Conservation (phyloP, 2,797 vertebrate genomes). For the Uromys caudimaculatus region DNA sequence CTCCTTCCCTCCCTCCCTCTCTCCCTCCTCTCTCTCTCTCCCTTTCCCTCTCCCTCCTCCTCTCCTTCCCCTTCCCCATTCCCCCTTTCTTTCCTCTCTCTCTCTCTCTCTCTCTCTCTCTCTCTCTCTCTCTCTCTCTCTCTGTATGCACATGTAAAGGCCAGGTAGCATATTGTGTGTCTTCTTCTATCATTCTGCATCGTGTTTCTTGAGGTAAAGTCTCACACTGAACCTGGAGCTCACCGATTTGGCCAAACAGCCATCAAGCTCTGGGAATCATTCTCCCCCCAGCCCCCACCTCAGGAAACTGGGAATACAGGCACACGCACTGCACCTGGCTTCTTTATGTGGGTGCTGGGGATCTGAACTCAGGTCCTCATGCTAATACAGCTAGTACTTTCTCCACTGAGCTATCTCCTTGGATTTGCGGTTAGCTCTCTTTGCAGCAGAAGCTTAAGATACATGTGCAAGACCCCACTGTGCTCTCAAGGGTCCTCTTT, state of each 20-base stretch:
- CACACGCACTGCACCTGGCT: background rate
- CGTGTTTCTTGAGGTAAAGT: background rate
- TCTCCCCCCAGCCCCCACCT: background rate
- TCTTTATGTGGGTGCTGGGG: background rate
- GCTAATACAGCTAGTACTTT: background rate
- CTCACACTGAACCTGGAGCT: background rate
- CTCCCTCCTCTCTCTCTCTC: no score
- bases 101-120: no score
- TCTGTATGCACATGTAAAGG: background rate
- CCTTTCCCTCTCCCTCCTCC: no score
- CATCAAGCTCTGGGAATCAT: background rate
- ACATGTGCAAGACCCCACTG: background rate
- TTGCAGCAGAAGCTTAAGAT: background rate
- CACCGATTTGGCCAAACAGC: background rate
- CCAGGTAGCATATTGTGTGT: background rate
- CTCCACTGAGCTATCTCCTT: background rate
- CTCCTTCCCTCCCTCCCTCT: background rate
- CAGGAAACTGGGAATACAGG: background rate
- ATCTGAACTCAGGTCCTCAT: background rate
- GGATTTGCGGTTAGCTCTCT: background rate
- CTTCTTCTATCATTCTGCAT: background rate
- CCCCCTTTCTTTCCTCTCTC: no score
- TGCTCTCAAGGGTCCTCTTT: background rate
- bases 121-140: rapidly evolving
- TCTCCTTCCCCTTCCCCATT: no score